Evolutionary conservation across 2,888 invertebrate genomes (phyloP).

Genomic region (Athalia rosae): DNA sequence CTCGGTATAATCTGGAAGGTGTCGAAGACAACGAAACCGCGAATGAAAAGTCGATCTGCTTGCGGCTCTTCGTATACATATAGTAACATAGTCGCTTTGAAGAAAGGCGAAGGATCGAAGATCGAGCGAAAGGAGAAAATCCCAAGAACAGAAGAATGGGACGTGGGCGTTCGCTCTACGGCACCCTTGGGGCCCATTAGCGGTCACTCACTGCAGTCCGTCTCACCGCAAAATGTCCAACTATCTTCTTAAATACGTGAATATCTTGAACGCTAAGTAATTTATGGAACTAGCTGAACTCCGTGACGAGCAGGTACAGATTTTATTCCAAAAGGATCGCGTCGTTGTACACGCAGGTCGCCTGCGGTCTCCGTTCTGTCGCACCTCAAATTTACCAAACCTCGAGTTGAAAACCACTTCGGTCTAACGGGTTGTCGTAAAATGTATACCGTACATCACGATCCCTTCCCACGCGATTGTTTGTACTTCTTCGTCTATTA

Average conservation of each 20-base stretch:
- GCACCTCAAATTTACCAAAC: background rate
- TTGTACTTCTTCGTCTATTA: too few species aligned
- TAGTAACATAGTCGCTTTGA: too few species aligned
- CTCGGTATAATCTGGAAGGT: too few species aligned
- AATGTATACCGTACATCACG: too few species aligned
- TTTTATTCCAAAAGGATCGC: background rate
- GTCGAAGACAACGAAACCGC: too few species aligned
- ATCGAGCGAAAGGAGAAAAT: background rate
- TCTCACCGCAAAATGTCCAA: constrained; percentile 63
- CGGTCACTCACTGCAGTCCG: constrained; percentile 59
- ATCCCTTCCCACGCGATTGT: too few species aligned
- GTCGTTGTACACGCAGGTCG: too few species aligned
- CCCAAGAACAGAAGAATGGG: constrained; percentile 38
- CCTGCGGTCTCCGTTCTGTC: background rate
- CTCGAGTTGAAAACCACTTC: too few species aligned
- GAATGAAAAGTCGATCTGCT: too few species aligned
- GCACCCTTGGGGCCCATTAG: constrained; percentile 62
- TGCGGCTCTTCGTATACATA: too few species aligned
- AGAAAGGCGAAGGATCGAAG: constrained; percentile 2
- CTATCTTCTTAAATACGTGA: constrained; percentile 55
- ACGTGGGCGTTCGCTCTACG: constrained; percentile 30
- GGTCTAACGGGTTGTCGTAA: too few species aligned
- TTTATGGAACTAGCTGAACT: constrained; percentile 58
- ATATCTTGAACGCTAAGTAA: constrained; percentile 59
- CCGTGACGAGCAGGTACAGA: constrained; percentile 18